Evolutionary conservation across 1,140 invertebrate genomes (phyloP), one percentile per base, ranked within the genome.

Genomic region (Adoxophyes honmai): DNA sequence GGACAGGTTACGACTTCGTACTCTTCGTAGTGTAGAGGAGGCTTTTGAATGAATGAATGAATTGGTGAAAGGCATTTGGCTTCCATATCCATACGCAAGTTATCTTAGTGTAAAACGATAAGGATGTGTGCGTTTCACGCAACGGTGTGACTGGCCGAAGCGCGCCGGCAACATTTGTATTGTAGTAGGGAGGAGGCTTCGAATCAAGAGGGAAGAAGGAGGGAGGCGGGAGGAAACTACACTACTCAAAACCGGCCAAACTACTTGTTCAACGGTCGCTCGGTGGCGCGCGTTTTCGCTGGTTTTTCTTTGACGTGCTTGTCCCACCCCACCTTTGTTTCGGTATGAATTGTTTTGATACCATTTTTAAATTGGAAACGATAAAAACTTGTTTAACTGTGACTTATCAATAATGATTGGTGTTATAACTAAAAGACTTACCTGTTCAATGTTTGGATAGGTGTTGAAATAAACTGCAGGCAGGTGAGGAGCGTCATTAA

Each of bases 241-340:
- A 67, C 64, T 64, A 62, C 61, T 52, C 66, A 67, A 85, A 88
- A 88, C 84, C 82, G 82, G 83, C 78, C 78, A 81, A 83, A 83
- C 86, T 60, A 82, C 83, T 86, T 78, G 74, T 79, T 68, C 82
- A 87, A 87, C 86, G 83, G 86, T 86, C 78, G 81, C 74, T 68
- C 75, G 53, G 71, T 66, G 68, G 68, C 75, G 80, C 81, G 80
- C 70, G 73, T 80, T 82, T 83, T 79, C 72, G 73, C 67, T 81
- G 80, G 70, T 79, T 83, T 75, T 71, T 66, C 56, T 62, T 76
- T 64, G 55, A 48, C 42, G 42, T 48, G 42, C 42, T 48, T 48
- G 52, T 34, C 51, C 55, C 62, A 71, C 76, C 77, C 79, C 73
- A 78, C 83, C 86, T 86, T 86, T 83, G 79, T 86, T 80, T 73